Conservation (phyloP, 2,888 invertebrate species). For the Deilephila porcellus region DNA sequence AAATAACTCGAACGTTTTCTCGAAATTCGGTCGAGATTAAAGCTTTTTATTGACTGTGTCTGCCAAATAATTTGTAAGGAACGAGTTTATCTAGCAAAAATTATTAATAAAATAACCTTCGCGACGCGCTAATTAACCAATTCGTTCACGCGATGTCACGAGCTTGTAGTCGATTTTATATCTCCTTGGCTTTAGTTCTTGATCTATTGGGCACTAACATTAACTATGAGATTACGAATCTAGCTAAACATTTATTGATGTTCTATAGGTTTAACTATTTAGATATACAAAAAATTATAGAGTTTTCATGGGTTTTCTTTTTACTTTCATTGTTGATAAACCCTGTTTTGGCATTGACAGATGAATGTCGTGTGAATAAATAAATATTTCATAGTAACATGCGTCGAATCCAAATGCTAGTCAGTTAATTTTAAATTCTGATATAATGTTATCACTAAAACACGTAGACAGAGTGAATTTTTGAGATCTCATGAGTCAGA, state of each 20-base stretch:
- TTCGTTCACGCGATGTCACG: background rate
- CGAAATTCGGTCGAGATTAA: background rate
- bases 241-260: no score
- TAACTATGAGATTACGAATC: no score
- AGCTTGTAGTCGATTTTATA: no score
- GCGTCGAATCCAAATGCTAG: background rate
- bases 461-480: slow-evolving; percentile 26
- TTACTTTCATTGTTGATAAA: no score
- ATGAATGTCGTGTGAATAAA: no score
- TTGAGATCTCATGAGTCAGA: slow-evolving; percentile 47
- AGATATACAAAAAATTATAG: no score
- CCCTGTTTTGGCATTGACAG: no score
- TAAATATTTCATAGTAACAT: background rate
- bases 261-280: no score
- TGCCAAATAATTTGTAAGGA: slow-evolving; percentile 8
- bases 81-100: background rate
- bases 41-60: slow-evolving; percentile 7
- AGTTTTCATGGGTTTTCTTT: no score
- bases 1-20: background rate
- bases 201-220: no score
- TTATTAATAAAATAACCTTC: slow-evolving; percentile 11
- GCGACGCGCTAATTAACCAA: background rate
- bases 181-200: no score
- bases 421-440: slow-evolving; percentile 2
- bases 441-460: slow-evolving; percentile 22